Evolutionary conservation across 2,797 vertebrate species (phyloP), one percentile per base, ranked within the genome.

Genomic region (Notolepis coatsorum): DNA sequence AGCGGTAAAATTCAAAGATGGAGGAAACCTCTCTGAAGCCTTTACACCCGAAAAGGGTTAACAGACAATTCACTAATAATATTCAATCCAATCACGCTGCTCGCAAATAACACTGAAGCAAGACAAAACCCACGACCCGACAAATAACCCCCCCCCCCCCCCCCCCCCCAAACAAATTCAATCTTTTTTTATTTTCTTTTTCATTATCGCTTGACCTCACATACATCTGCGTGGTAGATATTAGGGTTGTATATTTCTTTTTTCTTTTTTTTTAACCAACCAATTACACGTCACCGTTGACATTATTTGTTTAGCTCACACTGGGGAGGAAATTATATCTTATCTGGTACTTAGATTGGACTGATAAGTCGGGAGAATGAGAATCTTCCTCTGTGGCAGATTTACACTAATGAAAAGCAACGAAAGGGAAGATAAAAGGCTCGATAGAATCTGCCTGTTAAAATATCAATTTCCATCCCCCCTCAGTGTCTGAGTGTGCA

Each of bases 361-460:
- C 78, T 65, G 88, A 89, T 90, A 88, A 89, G 81, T 88, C 85
- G 77, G 81, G 74, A 78, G 70, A 86, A 90, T 83, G 72, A 78
- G 72, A 80, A 85, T 87, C 75, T 71, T 78, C 71, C 59, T 68
- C 54, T 27, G 56, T 61, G 79, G 78, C 85, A 91, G 86, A 91
- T 91, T 91, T 91, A 90, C 75, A 80, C 85, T 82, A 81, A 91
- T 85, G 72, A 86, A 87, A 84, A 71, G 55, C 73, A 61, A 81
- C 73, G 80, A 87, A 83, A 50, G 68, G 66, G 65, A 68, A 81
- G 67, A 79, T 47, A 52, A 66, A 63, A 59, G 45, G 52, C 56
- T 48, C 68, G 84, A 84, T 84, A 77, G 58, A 82, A 88, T 87
- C 75, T 67, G 67, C 53, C 59, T 31, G 61, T 81, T n/a, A 78